phyloP scores from a whole-genome alignment of 2,113 vertebrate species.

The Tichodroma muraria region DNA sequence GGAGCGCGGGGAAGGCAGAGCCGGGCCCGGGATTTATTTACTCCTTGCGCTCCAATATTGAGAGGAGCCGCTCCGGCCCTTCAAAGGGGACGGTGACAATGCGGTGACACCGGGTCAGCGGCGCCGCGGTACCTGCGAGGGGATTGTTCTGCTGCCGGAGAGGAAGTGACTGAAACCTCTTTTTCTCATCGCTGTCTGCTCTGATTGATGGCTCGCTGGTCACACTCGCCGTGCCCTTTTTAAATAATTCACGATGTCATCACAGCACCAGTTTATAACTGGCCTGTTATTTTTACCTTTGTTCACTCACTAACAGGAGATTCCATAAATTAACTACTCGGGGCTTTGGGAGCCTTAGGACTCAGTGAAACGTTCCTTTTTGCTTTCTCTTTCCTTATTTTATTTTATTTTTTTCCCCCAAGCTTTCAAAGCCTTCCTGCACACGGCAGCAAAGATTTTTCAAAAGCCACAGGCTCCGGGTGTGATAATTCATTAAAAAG shows the following conservation, averaged over 20 bases:
- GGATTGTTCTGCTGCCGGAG: conserved; percentile 93
- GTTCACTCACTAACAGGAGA: conserved; percentile 89
- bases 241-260: conserved; percentile 99
- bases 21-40: conserved; percentile 93
- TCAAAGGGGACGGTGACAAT: conserved; percentile 97
- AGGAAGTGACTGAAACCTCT: conserved; percentile 90
- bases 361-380: conserved; percentile 70
- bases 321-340: conserved; percentile 87
- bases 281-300: conserved; percentile 99
- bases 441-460: background rate
- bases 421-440: background rate
- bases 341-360: conserved; percentile 55
- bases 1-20: conserved; percentile 82
- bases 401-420: background rate
- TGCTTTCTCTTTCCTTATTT: background rate
- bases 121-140: conserved; percentile 88
- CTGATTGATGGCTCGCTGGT: conserved; percentile 99
- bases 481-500: background rate
- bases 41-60: conserved; percentile 85
- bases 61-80: conserved; percentile 80
- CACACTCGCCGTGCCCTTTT: conserved; percentile 99
- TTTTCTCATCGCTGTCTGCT: conserved; percentile 97
- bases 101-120: conserved; percentile 93
- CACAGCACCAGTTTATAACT: conserved; percentile 97
- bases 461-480: background rate